Evolutionary conservation across 2,113 vertebrate species (phyloP).

Genomic region (Trichechus manatus): DNA sequence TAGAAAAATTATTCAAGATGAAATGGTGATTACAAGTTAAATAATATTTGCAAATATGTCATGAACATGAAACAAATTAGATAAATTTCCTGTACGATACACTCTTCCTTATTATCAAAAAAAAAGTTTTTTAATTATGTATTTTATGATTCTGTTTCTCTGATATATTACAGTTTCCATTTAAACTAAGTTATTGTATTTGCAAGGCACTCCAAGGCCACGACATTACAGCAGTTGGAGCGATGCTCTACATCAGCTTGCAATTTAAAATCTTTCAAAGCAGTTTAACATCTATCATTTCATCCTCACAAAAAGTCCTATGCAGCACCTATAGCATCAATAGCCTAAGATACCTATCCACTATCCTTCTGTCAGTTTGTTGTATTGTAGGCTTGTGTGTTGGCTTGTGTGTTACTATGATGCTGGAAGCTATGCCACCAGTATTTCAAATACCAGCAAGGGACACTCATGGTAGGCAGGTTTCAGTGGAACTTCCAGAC

Average conservation of each 20-base stretch:
- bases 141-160: neutral
- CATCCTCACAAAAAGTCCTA: neutral
- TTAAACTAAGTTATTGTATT: slow-evolving; percentile 1
- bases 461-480: neutral
- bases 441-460: neutral
- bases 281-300: neutral
- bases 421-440: neutral
- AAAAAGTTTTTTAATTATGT: neutral
- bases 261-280: neutral
- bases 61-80: neutral
- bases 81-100: neutral
- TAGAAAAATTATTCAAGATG: slow-evolving; percentile 15
- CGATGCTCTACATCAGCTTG: neutral
- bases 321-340: neutral
- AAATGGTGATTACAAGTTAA: slow-evolving; percentile 47
- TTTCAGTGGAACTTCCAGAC: neutral
- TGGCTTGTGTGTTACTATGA: neutral
- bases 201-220: neutral
- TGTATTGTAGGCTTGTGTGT: neutral
- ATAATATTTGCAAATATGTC: slow-evolving; percentile 2
- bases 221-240: neutral
- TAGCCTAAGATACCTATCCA: too few relatives aligned
- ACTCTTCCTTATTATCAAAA: neutral
- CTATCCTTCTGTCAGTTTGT: neutral
- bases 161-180: neutral